These are phyloP conservation scores for Cyanistes caeruleus DNA, from an alignment of 2,113 vertebrate genomes.

Conservation along the genomic window DNA sequence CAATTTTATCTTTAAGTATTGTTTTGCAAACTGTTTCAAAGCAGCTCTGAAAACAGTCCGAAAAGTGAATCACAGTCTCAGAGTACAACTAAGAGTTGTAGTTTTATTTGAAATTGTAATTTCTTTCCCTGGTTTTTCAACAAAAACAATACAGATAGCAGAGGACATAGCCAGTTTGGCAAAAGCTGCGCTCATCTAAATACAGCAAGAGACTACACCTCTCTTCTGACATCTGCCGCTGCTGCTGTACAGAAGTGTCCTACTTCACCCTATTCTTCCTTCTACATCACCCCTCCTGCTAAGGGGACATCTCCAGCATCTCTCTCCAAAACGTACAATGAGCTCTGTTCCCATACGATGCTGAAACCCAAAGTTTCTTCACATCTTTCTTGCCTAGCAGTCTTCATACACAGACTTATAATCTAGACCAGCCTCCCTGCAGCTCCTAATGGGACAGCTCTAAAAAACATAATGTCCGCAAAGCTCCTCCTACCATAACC, in stretches of 20 bases:
- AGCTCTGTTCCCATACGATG: fast-evolving
- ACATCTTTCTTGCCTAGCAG: neutral
- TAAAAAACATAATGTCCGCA: neutral
- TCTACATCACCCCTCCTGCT: neutral
- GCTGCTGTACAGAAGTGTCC: neutral
- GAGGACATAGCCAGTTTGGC: neutral
- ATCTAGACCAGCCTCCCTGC: neutral
- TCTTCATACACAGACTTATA: neutral
- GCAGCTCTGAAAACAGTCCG: neutral
- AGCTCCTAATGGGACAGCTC: neutral
- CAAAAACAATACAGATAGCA: neutral
- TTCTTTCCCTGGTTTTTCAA: neutral
- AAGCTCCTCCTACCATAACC: neutral
- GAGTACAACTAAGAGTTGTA: neutral
- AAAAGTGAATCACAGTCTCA: neutral
- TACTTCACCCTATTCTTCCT: neutral
- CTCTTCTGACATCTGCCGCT: neutral
- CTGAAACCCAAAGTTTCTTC: neutral
- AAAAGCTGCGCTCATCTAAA: neutral
- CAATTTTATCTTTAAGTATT: neutral
- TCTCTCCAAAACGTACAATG: neutral
- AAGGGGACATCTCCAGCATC: neutral
- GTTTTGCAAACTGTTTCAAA: neutral
- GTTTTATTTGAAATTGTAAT: neutral
- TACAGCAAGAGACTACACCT: fast-evolving